Conservation (phyloP, 1,140 invertebrate species). For the Aplysia californica region DNA sequence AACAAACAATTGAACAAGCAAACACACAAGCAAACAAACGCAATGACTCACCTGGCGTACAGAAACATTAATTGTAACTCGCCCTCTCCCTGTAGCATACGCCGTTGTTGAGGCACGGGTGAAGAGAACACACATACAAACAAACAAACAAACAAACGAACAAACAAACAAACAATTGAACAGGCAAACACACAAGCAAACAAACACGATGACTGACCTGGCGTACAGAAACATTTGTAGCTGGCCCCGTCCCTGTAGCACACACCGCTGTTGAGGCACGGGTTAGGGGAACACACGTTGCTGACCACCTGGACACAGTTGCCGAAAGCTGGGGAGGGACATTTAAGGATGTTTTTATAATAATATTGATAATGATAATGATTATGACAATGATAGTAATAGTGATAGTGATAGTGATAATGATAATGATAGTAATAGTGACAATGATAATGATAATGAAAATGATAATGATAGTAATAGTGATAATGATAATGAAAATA, state of each 20-base stretch:
- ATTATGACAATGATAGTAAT: background rate
- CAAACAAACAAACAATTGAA: no score
- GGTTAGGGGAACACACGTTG: conserved; percentile 37
- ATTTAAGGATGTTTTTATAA: background rate
- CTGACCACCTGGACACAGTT: background rate
- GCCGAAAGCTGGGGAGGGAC: conserved; percentile 9
- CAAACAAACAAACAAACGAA: no score
- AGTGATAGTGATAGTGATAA: background rate
- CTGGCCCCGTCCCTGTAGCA: conserved; percentile 32
- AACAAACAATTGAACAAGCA: no score
- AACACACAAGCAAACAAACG: no score
- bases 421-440: background rate
- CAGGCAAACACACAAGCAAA: no score
- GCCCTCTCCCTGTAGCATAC: conserved; percentile 33
- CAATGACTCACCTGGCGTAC: conserved; percentile 5
- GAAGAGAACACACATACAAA: conserved; percentile 38
- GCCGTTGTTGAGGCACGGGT: conserved; percentile 45
- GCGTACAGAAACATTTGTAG: conserved; percentile 35
- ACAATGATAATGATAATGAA: background rate
- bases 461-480: background rate
- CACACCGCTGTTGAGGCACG: conserved; percentile 44
- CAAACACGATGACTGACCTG: no score
- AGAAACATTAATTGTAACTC: conserved; percentile 35
- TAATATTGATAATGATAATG: no score
- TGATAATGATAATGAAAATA: background rate